Conservation (phyloP, 2,113 vertebrate species). For the Ardeotis arabs region DNA sequence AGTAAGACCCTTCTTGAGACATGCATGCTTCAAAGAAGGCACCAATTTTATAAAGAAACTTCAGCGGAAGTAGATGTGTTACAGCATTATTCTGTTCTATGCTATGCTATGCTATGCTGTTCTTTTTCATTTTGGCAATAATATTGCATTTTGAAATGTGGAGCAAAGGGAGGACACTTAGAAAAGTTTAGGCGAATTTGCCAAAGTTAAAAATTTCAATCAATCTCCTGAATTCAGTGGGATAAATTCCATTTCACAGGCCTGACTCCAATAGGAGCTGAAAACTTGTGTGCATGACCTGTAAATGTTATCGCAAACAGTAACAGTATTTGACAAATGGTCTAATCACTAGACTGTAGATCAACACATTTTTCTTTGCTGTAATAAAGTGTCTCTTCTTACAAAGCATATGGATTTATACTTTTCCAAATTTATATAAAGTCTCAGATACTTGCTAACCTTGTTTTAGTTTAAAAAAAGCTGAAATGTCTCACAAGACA, state of each 20-base stretch:
- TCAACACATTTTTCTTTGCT: constrained; percentile 76
- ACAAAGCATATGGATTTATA: constrained; percentile 66
- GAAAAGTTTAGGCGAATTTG: constrained; percentile 32
- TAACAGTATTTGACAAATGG: constrained; percentile 72
- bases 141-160: not conserved
- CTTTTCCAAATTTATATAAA: constrained; percentile 60
- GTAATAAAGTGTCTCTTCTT: constrained; percentile 72
- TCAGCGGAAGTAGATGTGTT: not conserved
- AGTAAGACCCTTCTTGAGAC: not conserved
- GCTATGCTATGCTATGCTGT: not conserved
- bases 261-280: constrained; percentile 9
- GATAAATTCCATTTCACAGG: constrained; percentile 20
- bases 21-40: not conserved
- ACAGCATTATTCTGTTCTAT: not conserved
- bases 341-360: constrained; percentile 63
- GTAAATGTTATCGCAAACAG: constrained; percentile 59
- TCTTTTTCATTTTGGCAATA: not conserved
- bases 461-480: constrained; percentile 38
- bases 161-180: not conserved
- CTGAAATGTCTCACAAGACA: constrained; percentile 41
- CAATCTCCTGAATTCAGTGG: constrained; percentile 12
- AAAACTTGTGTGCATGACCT: constrained; percentile 59
- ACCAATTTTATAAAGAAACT: not conserved
- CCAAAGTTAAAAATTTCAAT: constrained; percentile 22
- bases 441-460: not conserved